Evolutionary conservation across 1,140 invertebrate genomes (phyloP), one percentile per base, ranked within the genome.

Genomic region (Pseudobourletiella spinata): DNA sequence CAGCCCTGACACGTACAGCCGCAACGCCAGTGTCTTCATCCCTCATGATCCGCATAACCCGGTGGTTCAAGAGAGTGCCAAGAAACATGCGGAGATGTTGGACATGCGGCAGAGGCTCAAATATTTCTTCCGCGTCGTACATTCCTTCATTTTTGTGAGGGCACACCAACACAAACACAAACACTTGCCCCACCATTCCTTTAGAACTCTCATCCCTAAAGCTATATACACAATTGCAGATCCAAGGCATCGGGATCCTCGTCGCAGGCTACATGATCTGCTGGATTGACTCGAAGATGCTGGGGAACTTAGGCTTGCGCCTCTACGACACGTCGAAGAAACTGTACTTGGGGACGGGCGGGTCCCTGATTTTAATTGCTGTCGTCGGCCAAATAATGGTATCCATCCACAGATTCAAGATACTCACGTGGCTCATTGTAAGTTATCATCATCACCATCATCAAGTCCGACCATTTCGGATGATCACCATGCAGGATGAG

Each of bases 331-430:
- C 18, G 16, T 4, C 52, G 3, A 55, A 55, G 39, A 32, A 55
- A 6, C 39, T 55, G 18, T 55, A 55, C 52, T 32, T 55, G 20
- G 52, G 52, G 18, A 55, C 11, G 14, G 52, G 52, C 4, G 32
- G 3, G 18, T 18, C 29, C 3, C 20, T 55, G 4, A 32, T 55
- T 20, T 3, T 39, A 2, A 35, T 24, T 6, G 28, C 52, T 14
- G 22, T 55, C 22, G 6, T 55, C 4, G 52, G 26, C 4, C 52
- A 55, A 30, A 35, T 55, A 14, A 14, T 55, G 14, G n/a, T 55
- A 4, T 11, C 2, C 18, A 35, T 55, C 8, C 28, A 55, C 8
- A 55, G 22, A 35, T 55, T 55, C 52, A 55, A 55, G 32, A 55
- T 39, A 6, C 20, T 55, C 4, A 55, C 52, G 15, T 55, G 52